Evolutionary conservation across 2,888 invertebrate genomes (phyloP).

Genomic region (Epinotia nisella): DNA sequence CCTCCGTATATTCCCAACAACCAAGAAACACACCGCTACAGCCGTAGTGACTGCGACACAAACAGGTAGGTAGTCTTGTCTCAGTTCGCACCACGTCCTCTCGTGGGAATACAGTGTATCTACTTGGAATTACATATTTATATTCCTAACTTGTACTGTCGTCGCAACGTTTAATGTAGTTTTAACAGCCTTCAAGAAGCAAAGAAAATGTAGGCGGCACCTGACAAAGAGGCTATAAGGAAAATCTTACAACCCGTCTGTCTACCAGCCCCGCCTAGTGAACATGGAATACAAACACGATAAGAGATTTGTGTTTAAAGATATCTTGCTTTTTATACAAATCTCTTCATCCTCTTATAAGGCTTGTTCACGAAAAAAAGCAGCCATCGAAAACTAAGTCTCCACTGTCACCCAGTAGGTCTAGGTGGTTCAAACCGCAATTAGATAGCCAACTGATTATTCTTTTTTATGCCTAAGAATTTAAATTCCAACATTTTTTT

Average conservation of each 20-base stretch:
- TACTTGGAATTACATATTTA: constrained; percentile 67
- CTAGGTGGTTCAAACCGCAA: too few species aligned
- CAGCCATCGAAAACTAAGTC: too few species aligned
- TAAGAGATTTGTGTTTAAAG: background rate
- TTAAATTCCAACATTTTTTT: too few species aligned
- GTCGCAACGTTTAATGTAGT: constrained; percentile 54
- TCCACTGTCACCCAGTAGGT: too few species aligned
- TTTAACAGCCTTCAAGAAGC: constrained; percentile 54
- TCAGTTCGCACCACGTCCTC: constrained; percentile 54
- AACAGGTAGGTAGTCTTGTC: constrained; percentile 8
- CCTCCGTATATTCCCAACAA: constrained; percentile 13
- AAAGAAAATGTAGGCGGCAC: constrained; percentile 51
- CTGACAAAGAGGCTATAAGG: constrained; percentile 36
- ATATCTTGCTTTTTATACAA: too few species aligned
- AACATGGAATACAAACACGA: constrained; percentile 6
- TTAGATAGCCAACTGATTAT: too few species aligned
- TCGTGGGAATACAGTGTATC: constrained; percentile 70
- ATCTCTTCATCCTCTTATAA: too few species aligned
- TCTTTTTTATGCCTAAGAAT: too few species aligned
- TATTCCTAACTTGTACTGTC: constrained; percentile 59
- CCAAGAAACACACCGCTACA: background rate
- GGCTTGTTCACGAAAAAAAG: too few species aligned
- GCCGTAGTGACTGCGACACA: background rate
- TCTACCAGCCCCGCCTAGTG: constrained; percentile 17
- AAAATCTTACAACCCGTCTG: constrained; percentile 30